Base-by-base conservation (phyloP, 92 coral and sea anemone species). In the Phenganax stokvisi region DNA sequence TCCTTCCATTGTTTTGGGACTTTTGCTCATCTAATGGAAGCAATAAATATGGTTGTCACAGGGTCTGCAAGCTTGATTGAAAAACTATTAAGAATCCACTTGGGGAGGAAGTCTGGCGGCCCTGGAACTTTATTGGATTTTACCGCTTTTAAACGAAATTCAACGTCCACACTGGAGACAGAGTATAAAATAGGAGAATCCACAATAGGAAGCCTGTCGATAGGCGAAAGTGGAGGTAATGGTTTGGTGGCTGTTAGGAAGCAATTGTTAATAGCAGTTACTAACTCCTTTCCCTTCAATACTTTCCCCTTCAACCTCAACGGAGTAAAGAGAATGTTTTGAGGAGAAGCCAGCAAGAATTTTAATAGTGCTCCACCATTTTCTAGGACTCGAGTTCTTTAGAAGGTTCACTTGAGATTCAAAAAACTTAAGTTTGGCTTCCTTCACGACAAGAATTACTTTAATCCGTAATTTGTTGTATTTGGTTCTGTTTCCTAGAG, bases 1-100 rank as follows among this genome's bases (percentile, higher is more conserved):
- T 29, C 78, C 20, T 73, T 73, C 78, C 79, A 74, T 53, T 74
- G 79, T 52, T 31, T 72, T 17, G 77, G 77, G 60, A 72, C 77
- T 15, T 72, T 47, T 12, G 54, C 77, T 31, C 31, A 57, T 74
- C 61, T 74, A 74, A 74, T 74, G 61, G 79, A 74, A 58, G 79
- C 25, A 20, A 20, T 20, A 20, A 20, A 20, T 20, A 20, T 20
- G 25, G 25, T 20, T 20, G 25, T 20, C 25, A 20, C 25, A 20
- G 25, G 25, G 25, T 20, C 25, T 20, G 25, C 25, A 20, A 20
- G 25, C 25, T 20, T 20, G 25, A 20, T 20, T 20, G 25, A 20
- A 20, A 20, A 20, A 20, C 25, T 20, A 20, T 20, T 20, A 20
- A 20, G 25, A 20, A 20, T 20, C 25, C 25, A 20, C 25, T 20